Conservation (phyloP, 2,113 vertebrate species). For the Burhinus oedicnemus region DNA sequence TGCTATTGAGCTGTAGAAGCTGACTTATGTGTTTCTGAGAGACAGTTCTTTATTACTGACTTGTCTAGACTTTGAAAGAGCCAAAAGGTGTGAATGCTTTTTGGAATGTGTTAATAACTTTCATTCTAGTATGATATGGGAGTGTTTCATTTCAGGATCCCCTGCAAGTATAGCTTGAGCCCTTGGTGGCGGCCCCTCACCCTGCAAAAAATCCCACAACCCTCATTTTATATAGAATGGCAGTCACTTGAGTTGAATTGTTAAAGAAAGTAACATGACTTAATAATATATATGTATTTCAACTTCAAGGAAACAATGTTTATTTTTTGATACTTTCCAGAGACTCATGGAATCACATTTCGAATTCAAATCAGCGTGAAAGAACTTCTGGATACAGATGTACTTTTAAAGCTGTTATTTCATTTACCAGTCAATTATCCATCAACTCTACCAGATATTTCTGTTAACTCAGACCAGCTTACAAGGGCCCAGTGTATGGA, state of each 20-base stretch:
- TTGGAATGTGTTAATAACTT: slow-evolving; percentile 45
- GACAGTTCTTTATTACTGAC: neutral
- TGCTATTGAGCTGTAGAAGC: neutral
- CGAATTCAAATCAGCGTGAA: slow-evolving; percentile 77
- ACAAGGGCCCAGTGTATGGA: slow-evolving; percentile 77
- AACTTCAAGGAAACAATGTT: slow-evolving; percentile 15
- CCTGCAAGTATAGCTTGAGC: neutral
- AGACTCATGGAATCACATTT: slow-evolving; percentile 76
- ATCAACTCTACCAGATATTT: slow-evolving; percentile 75
- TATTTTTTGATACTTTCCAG: slow-evolving; percentile 75
- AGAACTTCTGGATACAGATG: slow-evolving; percentile 53
- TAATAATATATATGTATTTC: neutral
- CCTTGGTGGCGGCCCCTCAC: neutral
- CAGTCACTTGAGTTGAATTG: neutral
- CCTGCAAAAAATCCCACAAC: fast-evolving
- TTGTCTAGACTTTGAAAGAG: slow-evolving; percentile 2
- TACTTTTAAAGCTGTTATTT: slow-evolving; percentile 79
- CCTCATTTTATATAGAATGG: neutral
- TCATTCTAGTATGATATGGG: neutral
- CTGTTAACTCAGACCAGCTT: slow-evolving; percentile 79
- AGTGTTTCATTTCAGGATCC: slow-evolving; percentile 44
- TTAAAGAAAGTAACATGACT: neutral
- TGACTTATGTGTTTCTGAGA: neutral
- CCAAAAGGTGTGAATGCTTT: neutral
- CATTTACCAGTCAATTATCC: slow-evolving; percentile 82